phyloP scores from a whole-genome alignment of 2,113 vertebrate genomes.

The Corvus hawaiiensis region DNA sequence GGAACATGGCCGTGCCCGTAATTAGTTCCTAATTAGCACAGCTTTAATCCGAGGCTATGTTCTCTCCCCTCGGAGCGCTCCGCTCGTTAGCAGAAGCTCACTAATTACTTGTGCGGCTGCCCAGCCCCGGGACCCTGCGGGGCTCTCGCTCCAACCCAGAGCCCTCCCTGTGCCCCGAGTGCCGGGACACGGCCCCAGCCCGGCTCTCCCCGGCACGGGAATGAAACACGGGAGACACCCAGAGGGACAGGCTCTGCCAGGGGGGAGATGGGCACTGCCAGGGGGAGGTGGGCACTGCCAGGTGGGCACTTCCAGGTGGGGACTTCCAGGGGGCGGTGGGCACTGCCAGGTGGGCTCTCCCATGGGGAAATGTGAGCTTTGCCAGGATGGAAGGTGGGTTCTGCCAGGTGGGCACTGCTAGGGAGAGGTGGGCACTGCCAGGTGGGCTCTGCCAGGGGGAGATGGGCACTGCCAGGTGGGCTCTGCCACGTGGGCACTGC shows the following conservation, averaged over 20 bases:
- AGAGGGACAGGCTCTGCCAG: background rate
- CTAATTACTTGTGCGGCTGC: background rate
- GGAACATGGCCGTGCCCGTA: background rate
- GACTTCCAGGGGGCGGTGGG: background rate
- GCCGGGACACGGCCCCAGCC: background rate
- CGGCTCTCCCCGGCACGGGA: background rate
- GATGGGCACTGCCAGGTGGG: background rate
- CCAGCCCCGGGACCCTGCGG: background rate
- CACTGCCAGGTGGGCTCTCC: background rate
- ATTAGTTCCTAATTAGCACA: constrained; percentile 41
- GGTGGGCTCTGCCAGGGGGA: background rate
- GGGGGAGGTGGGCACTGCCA: background rate
- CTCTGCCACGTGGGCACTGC: background rate
- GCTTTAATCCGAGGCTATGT: background rate
- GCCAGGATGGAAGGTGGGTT: no score
- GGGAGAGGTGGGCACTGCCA: no score
- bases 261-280: background rate
- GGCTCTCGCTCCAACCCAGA: background rate
- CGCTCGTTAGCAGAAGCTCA: background rate
- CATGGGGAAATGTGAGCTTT: background rate
- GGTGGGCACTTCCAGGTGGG: background rate
- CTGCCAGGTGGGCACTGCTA: background rate
- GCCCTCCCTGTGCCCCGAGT: background rate
- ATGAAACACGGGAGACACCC: fast-evolving
- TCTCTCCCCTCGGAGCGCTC: background rate